phyloP scores from a whole-genome alignment of 2,113 vertebrate species.

The Oxyruncus cristatus region DNA sequence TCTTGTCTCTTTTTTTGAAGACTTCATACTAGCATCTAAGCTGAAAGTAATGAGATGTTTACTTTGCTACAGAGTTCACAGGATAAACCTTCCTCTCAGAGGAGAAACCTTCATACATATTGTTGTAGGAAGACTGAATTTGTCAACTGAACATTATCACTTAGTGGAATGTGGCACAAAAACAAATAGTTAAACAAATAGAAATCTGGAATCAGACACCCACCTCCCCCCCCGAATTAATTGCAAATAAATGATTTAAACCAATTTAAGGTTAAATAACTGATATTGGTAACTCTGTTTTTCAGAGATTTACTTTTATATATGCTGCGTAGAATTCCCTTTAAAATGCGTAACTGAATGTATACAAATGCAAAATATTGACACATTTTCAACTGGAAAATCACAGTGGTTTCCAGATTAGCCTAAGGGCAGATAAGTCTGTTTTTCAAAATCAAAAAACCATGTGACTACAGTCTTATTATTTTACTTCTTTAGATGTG shows the following conservation, averaged over 20 bases:
- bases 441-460: background rate
- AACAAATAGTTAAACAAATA: background rate
- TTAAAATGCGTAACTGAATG: background rate
- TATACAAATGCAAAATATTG: background rate
- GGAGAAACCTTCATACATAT: background rate
- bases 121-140: background rate
- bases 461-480: background rate
- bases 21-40: background rate
- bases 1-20: background rate
- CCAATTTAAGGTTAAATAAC: background rate
- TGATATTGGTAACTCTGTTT: background rate
- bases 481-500: background rate
- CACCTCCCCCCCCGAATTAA: background rate
- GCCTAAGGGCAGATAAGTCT: background rate
- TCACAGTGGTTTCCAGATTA: background rate
- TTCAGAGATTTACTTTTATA: background rate
- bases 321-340: background rate
- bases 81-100: background rate
- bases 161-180: background rate
- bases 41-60: background rate
- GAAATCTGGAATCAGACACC: background rate
- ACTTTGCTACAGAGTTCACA: background rate
- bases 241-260: background rate
- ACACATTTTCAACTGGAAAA: background rate
- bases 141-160: background rate